Evolutionary conservation across 2,797 vertebrate species (phyloP).

Genomic region (Uromys caudimaculatus): DNA sequence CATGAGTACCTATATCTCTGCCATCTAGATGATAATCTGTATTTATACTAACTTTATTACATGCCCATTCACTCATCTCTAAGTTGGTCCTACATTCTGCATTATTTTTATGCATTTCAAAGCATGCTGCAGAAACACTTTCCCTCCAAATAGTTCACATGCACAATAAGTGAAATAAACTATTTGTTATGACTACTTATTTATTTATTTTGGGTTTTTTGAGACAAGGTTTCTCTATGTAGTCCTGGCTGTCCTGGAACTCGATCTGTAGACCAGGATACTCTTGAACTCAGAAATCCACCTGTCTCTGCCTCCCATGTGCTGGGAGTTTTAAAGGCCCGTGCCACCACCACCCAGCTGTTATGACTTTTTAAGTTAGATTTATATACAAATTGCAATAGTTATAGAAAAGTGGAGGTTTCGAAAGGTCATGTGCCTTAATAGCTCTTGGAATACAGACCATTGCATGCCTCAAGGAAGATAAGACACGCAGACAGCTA

Average conservation of each 20-base stretch:
- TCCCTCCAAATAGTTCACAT: neutral
- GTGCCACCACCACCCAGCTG: no score
- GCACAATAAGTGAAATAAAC: conserved; percentile 26
- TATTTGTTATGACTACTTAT: neutral
- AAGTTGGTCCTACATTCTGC: neutral
- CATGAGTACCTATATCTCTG: neutral
- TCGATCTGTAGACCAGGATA: neutral
- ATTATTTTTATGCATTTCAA: conserved; percentile 59
- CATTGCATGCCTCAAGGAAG: neutral
- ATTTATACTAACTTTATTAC: conserved; percentile 37
- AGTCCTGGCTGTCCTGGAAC: neutral
- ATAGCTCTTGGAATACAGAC: neutral
- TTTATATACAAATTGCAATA: neutral
- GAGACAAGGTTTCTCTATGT: neutral
- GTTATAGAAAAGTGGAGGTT: neutral
- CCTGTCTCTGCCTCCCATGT: neutral
- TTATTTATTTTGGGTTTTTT: neutral
- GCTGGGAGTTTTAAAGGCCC: neutral
- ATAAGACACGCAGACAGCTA: neutral
- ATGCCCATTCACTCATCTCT: neutral
- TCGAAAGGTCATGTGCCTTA: neutral
- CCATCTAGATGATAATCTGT: neutral
- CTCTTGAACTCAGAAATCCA: neutral
- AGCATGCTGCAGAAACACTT: neutral
- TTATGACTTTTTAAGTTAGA: neutral